phyloP scores from a whole-genome alignment of 2,797 vertebrate species.

The Pseudocheirus occidentalis region DNA sequence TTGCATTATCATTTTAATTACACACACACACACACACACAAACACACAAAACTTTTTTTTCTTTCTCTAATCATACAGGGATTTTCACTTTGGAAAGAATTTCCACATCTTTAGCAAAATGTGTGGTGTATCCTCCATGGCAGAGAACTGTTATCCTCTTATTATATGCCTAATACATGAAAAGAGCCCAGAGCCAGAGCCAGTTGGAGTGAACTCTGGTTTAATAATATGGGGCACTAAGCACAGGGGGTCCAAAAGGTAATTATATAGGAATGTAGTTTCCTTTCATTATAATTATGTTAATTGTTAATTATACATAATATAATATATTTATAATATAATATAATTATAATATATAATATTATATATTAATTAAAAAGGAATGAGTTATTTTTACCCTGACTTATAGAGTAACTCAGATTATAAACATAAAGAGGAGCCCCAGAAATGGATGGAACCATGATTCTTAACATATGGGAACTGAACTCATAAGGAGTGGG shows the following conservation, averaged over 20 bases:
- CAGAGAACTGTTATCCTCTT: background rate
- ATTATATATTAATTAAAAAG: no score
- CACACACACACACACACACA: no score
- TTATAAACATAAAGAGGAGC: background rate
- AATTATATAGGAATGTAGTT: background rate
- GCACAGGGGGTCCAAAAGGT: background rate
- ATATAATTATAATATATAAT: no score
- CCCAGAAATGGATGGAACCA: background rate
- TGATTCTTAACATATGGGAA: background rate
- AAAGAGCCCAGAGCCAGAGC: background rate
- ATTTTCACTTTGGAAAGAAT: background rate
- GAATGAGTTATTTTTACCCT: background rate
- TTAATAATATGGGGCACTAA: background rate
- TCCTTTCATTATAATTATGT: no score
- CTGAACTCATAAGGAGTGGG: background rate
- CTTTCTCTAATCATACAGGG: background rate
- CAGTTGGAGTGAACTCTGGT: background rate
- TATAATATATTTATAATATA: no score
- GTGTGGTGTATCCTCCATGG: background rate
- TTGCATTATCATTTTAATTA: background rate
- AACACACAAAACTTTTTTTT: no score
- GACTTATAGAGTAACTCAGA: background rate
- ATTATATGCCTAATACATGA: background rate
- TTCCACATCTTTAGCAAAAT: background rate
- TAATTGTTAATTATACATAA: no score